Base-by-base conservation (phyloP, 1,140 invertebrate species). In the Heliconius hewitsoni region DNA sequence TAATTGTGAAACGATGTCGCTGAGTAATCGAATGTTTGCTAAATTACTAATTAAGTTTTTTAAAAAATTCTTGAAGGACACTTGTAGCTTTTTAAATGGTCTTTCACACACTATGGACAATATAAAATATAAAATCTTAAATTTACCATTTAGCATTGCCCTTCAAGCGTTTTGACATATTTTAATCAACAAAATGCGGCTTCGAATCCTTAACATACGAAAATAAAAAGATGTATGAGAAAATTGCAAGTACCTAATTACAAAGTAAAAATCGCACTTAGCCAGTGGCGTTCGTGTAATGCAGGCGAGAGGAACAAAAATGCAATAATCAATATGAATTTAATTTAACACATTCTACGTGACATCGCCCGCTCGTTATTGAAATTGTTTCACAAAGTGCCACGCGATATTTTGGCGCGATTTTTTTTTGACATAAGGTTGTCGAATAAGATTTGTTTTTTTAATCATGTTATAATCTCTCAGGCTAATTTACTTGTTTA, bases 271-370 rank as follows among this genome's bases (percentile, higher is more conserved):
- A 72, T 42, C 37, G n/a, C n/a, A 42, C 30, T 71, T 71, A 19
- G 2, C 70, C 27, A 30, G 27, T 39, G 23, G 23, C 3, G 55
- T 19, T 57, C 55, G 55, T 57, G 19, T 57, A 57, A 19, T 18
- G 66, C 30, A 37, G 30, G 55, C 30, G 27, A 30, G 55, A 57
- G 18, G 55, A 74, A 27, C 57, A 79, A 77, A 81, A 74, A 77
- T 82, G 60, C 76, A 77, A 78, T 80, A 77, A 80, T 82, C 70
- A 23, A 80, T 78, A 78, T 78, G 79, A 81, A 81, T 79, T 82
- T 82, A 74, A 82, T 79, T 66, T 71, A 79, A 27, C 42, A 74
- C 72, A 82, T 82, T 79, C 77, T 77, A 37, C 60, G 46, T 39
- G 66, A 77, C 81, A 80, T 75, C 70, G 81, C 19, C 30, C 30